These are phyloP conservation scores for Toxostoma redivivum DNA, from an alignment of 2,113 vertebrate genomes.

Conservation along the genomic window DNA sequence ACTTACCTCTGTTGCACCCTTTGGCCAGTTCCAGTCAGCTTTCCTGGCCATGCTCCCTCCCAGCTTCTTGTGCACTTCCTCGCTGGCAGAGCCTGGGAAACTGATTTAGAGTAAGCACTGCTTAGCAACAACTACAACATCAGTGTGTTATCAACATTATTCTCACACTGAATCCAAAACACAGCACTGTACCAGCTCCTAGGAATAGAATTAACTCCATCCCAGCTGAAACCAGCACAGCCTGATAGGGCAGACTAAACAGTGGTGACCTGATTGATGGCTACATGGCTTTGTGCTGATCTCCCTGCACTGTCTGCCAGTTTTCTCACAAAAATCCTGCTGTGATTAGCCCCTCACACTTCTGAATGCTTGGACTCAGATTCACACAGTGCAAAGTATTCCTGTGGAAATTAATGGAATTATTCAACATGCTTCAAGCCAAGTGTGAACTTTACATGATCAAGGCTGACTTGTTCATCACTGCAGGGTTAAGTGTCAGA, in stretches of 20 bases:
- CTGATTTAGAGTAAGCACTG: background rate
- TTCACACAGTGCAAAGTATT: background rate
- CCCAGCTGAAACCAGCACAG: background rate
- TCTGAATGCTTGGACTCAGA: background rate
- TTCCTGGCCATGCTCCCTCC: background rate
- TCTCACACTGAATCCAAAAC: background rate
- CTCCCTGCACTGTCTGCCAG: background rate
- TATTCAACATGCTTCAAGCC: background rate
- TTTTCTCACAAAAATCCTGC: background rate
- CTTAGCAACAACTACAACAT: background rate
- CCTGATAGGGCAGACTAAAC: background rate
- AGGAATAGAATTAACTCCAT: background rate
- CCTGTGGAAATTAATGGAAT: background rate
- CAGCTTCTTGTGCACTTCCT: background rate
- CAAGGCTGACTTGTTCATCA: background rate
- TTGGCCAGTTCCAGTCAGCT: background rate
- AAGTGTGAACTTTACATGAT: background rate
- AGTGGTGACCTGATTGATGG: background rate
- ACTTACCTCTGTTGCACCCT: background rate
- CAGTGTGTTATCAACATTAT: background rate
- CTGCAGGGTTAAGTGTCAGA: background rate
- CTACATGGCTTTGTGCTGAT: background rate
- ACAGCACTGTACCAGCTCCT: background rate
- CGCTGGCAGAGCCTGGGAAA: background rate
- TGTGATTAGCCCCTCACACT: background rate